Evolutionary conservation across 2,888 invertebrate species (phyloP), one percentile per base, ranked within the genome.

Genomic region (Steinernema hermaphroditum): DNA sequence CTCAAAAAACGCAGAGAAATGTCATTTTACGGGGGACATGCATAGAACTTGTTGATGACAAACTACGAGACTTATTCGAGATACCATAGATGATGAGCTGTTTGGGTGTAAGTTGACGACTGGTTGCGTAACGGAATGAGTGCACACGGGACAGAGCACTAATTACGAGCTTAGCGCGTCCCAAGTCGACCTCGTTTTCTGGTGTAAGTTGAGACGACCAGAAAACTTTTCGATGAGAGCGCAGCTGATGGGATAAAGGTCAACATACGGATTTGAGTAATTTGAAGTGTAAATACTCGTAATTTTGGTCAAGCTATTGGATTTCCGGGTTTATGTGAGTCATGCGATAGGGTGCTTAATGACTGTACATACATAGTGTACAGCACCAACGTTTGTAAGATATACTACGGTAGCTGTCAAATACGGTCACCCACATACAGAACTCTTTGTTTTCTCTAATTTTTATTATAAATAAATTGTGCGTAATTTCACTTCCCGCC

Each of bases 31-130:
- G n/a, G n/a, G n/a, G n/a, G n/a, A n/a, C 9, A 41, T 8, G 9
- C 41, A 12, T 14, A 12, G 14, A n/a, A n/a, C n/a, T n/a, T n/a
- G n/a, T n/a, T n/a, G n/a, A n/a, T 8, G 16, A 12, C 16, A 8
- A 12, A 41, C 16, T n/a, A n/a, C n/a, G n/a, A n/a, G n/a, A n/a
- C n/a, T n/a, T n/a, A n/a, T n/a, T n/a, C n/a, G n/a, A n/a, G n/a
- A n/a, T n/a, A n/a, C n/a, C n/a, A n/a, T n/a, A n/a, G n/a, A n/a
- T 12, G 32, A 62, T 27, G 29, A 29, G 16, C 29, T 62, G 32
- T 32, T 32, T 62, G 62, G 62, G 62, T 62, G 62, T 62, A 62
- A 62, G 62, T 62, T 62, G 62, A 62, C 62, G 62, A 62, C 62
- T 62, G 62, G 62, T 62, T 62, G 34, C 62, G 62, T 62, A 62